phyloP scores from a whole-genome alignment of 1,140 invertebrate species.

The Brachionus sp. region DNA sequence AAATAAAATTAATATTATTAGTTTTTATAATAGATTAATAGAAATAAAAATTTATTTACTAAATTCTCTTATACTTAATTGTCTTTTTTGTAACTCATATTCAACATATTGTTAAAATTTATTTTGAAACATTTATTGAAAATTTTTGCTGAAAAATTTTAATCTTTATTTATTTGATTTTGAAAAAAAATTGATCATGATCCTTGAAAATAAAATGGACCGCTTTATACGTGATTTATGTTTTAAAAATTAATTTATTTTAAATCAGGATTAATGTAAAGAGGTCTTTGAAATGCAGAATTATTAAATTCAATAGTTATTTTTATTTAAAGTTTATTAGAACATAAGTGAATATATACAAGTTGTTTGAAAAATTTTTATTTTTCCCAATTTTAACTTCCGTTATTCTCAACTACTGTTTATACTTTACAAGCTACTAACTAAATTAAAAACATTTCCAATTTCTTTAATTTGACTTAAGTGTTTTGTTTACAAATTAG shows the following conservation, averaged over 20 bases:
- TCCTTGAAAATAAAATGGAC: neutral
- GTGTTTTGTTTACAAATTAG: constrained; percentile 19
- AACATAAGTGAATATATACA: neutral
- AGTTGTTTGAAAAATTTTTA: neutral
- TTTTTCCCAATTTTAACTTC: too few relatives aligned
- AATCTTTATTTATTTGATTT: neutral
- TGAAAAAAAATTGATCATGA: neutral
- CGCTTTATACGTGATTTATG: neutral
- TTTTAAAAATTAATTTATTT: neutral
- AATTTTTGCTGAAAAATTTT: neutral
- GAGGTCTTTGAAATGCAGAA: neutral
- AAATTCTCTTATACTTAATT: neutral
- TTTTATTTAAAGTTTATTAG: neutral
- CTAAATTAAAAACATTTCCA: neutral
- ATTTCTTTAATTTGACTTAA: neutral
- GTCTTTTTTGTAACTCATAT: neutral
- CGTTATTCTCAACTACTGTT: neutral
- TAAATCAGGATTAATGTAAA: neutral
- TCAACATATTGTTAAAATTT: neutral
- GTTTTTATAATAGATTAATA: neutral
- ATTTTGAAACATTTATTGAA: neutral
- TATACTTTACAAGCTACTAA: neutral
- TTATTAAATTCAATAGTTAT: neutral
- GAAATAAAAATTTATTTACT: too few relatives aligned
- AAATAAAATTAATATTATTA: neutral